Evolutionary conservation across 64 coral and sea anemone species (phyloP), one percentile per base, ranked within the genome.

Genomic region (Montipora foliosa): DNA sequence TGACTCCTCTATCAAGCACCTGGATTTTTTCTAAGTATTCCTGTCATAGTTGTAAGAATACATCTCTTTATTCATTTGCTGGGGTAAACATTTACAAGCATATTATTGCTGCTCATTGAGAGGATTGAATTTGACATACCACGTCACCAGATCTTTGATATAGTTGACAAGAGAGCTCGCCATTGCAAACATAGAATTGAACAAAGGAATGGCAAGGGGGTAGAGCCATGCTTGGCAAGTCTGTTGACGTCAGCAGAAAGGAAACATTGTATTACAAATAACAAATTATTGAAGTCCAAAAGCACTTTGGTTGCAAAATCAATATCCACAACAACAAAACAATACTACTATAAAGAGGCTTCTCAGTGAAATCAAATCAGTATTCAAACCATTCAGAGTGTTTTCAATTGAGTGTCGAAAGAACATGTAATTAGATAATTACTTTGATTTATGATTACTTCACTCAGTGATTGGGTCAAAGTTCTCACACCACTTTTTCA

Each of bases 101-200:
- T 49, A 37, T 37, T 37, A 37, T 37, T 37, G 2, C 0, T 37
- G 37, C 21, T 15, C 4, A 69, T 87, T 0, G 19, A 24, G 1
- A 70, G 22, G 4, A 67, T 48, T 2, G 4, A 7, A 13, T 1
- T 7, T 55, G 10, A 81, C 87, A 67, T 81, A 96, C 96, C 96
- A 98, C 89, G 44, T 98, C 96, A 58, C 96, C 92, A 66, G 96
- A 98, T 74, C 96, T 91, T 80, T 98, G 96, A 79, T 98, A 95
- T 21, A 98, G 20, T 78, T 95, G 96, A 75, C 96, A 98, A 4
- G 96, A 98, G 2, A 98, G 81, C 78, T 98, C 96, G 15, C 93
- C 96, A 95, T 89, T 95, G 13, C 51, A 86, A 59, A 98, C 96
- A 89, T 98, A 98, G 67, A 98, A 98, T n/a, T 98, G 96, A 16